Evolutionary conservation across 2,797 vertebrate genomes (phyloP), one percentile per base, ranked within the genome.

Genomic region (Odontamblyopus lacepedii): DNA sequence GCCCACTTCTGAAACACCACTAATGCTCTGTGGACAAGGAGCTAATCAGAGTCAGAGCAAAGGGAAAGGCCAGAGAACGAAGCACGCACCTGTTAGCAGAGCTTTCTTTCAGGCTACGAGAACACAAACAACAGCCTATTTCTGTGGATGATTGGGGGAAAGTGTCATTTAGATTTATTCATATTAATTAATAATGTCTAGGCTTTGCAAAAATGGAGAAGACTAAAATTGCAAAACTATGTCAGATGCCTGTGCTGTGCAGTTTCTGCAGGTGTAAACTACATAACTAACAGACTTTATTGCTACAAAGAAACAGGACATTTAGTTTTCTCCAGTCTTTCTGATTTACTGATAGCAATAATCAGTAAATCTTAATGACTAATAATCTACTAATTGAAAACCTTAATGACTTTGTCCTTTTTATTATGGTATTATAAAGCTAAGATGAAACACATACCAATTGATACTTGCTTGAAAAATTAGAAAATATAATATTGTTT

Each of bases 1-100:
- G 80, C 77, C 78, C 69, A 74, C 57, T 59, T 75, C 71, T 70
- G 80, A 80, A 78, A 73, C 44, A 72, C 71, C 60, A 79, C 74
- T 67, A 78, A 60, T 69, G 61, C 81, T 72, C 73, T 71, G 53
- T 18, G 70, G 61, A 19, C 30, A 72, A 60, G 26, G n/a, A 66
- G 60, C 29, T 66, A 11, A 6, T 64, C 18, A 13, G 44, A 53
- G 65, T 67, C 27, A 50, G 29, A 30, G 32, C 76, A 38, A 73
- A 69, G 63, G 68, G 32, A 63, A 48, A 29, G 63, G 35, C 12
- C 19, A 61, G 51, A 69, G 57, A 75, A 57, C 65, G 29, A 74
- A 76, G 61, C 35, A 53, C 9, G 41, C 79, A 73, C 27, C 53
- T 50, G 38, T 41, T n/a, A 69, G 67, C 69, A 73, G 70, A 66